Evolutionary conservation across 2,113 vertebrate genomes (phyloP), one percentile per base, ranked within the genome.

Genomic region (Platichthys stellatus): DNA sequence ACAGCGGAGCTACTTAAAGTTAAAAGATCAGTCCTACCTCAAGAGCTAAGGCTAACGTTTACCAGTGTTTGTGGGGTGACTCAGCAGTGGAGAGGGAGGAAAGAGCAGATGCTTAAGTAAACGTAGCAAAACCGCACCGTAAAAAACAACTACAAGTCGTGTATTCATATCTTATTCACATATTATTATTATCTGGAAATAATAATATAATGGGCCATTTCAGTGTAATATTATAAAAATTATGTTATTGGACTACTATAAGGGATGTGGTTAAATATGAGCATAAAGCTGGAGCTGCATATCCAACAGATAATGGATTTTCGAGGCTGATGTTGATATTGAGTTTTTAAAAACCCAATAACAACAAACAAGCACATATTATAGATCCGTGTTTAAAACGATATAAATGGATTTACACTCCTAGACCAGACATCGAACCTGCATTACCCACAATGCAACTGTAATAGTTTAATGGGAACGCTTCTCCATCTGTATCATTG

Each of bases 1-100:
- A 76, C 75, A 81, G 79, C 59, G 54, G 66, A 78, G 76, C 71
- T 66, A 54, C 66, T 69, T 80, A 31, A 65, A 58, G 63, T 83
- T 26, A 38, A 72, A 74, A 73, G 43, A 80, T 26, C 64, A 45
- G 43, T 49, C 67, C 45, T 10, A 13, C 43, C 14, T 78, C 70
- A 28, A 72, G 54, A 72, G 62, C 24, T 74, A 58, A 73, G 79
- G 54, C 58, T 59, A 47, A n/a, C 53, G 9, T 2, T 51, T 51
- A 53, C 57, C 40, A 3, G 24, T 61, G 45, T 49, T 43, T 43
- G 40, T 43, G 57, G 54, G 47, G 60, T 83, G 83, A 88, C 72
- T 78, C 72, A 76, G 82, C 80, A 58, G 40, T 20, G 31, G 4
- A 64, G 35, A 0, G 23, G 49, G 13, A 28, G n/a, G 5, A 49